Conservation (phyloP, 2,797 vertebrate species). For the Geotrypetes seraphini region DNA sequence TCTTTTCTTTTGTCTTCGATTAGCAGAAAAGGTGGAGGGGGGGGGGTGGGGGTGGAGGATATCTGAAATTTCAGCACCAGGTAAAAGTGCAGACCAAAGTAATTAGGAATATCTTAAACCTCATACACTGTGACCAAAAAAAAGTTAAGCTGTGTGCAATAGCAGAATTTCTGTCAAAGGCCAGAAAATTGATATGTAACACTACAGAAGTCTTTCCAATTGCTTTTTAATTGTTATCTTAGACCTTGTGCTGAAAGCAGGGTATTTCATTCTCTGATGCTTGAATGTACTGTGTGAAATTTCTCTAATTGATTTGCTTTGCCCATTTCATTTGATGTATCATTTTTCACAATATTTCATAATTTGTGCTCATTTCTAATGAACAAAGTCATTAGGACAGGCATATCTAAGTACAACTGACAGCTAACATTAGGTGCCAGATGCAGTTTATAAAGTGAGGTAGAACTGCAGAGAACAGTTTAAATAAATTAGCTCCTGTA, state of each 20-base stretch:
- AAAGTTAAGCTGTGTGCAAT: conserved; percentile 48
- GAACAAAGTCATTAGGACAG: conserved; percentile 82
- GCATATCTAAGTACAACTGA: conserved; percentile 89
- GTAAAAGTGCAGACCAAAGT: conserved; percentile 7
- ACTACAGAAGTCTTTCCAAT: conserved; percentile 56
- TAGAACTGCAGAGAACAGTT: conserved; percentile 69
- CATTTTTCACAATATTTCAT: conserved; percentile 74
- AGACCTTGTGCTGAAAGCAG: conserved; percentile 57
- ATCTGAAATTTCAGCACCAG: conserved; percentile 35
- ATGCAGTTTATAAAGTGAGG: conserved; percentile 70
- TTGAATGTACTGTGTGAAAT: conserved; percentile 62
- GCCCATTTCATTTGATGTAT: conserved; percentile 79
- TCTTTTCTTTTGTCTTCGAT: too few species aligned
- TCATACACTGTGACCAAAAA: conserved; percentile 38
- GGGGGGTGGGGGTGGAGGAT: conserved; percentile 20
- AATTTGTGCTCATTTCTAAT: conserved; percentile 79
- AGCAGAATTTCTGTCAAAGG: conserved; percentile 40
- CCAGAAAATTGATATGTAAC: conserved; percentile 63
- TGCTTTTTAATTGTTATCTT: conserved; percentile 73
- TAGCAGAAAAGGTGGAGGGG: too few species aligned
- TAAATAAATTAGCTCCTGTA: conserved; percentile 74
- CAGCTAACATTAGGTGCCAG: conserved; percentile 69
- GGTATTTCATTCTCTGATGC: conserved; percentile 64
- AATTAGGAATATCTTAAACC: conserved; percentile 31
- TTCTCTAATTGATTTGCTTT: conserved; percentile 76